Evolutionary conservation across 2,888 invertebrate genomes (phyloP).

Genomic region (Thumatha senex): DNA sequence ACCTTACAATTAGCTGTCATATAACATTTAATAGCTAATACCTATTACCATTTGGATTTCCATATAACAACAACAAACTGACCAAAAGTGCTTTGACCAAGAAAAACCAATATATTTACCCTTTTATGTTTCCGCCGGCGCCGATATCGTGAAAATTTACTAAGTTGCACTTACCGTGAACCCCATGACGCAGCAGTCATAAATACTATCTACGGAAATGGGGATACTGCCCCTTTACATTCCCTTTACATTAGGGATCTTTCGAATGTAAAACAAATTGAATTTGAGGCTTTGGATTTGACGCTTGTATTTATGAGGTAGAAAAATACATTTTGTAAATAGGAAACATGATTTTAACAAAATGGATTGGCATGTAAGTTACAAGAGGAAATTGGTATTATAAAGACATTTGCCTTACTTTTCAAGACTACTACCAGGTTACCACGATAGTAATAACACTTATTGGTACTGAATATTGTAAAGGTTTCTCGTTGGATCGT

Average conservation of each 20-base stretch:
- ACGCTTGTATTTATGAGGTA: constrained; percentile 27
- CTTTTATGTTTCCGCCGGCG: constrained; percentile 26
- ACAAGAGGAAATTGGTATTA: too few species aligned
- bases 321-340: background rate
- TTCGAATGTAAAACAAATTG: constrained; percentile 37
- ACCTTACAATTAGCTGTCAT: too few species aligned
- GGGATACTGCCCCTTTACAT: constrained; percentile 22
- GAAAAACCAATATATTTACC: constrained; percentile 15
- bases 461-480: too few species aligned
- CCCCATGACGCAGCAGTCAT: constrained; percentile 60
- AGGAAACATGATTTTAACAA: too few species aligned
- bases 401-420: too few species aligned
- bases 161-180: constrained; percentile 43
- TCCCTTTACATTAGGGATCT: constrained; percentile 26
- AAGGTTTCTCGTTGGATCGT: too few species aligned
- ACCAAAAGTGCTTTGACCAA: background rate
- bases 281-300: too few species aligned
- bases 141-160: constrained; percentile 40
- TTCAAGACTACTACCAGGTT: too few species aligned
- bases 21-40: too few species aligned
- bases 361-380: too few species aligned
- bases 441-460: too few species aligned
- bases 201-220: constrained; percentile 19
- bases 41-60: background rate
- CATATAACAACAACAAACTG: background rate